Evolutionary conservation across 2,888 invertebrate genomes (phyloP), one percentile per base, ranked within the genome.

Genomic region (Pollenia labialis): DNA sequence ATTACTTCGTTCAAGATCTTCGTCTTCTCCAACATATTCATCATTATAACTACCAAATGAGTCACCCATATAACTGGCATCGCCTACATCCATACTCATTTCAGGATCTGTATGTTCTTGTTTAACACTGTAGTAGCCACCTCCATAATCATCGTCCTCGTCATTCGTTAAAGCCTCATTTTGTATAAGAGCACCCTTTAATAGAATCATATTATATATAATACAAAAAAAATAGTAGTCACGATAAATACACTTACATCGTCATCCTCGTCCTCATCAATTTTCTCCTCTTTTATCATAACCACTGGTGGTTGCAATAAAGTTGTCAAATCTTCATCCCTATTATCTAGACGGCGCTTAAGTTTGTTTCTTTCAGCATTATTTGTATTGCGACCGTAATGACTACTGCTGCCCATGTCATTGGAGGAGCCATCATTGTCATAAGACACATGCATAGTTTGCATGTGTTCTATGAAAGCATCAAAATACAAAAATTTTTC

Each of bases 401-500:
- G 58, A 62, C 56, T 14, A 12, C 18, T 64, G 54, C 54, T 83
- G 14, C 16, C 58, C 62, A 60, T 50, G 16, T 44, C n/a, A 74
- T 23, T 84, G n/a, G 56, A 58, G 1, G 56, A 58, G 1, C 46
- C 87, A 86, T 88, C 81, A 68, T 83, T 85, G 56, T 81, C 77
- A 72, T 60, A 81, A 9, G 85, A 85, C 60, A 90, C 85, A 88
- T 92, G 92, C 77, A 88, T 88, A 0, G 91, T 92, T 81, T 92
- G 92, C 90, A 92, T 91, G 81, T 92, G 92, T 8, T 90, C 90
- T 54, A 92, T 91, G 79, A 92, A 92, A 23, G 92, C 91, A 89
- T 92, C 92, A 72, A 92, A 92, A 82, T 92, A 92, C 18, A 92
- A 90, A 89, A 92, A 92, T 87, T 91, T 92, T n/a, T 91, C 91